phyloP scores from a whole-genome alignment of 2,888 invertebrate species.

The Drosophila trichaetosa region DNA sequence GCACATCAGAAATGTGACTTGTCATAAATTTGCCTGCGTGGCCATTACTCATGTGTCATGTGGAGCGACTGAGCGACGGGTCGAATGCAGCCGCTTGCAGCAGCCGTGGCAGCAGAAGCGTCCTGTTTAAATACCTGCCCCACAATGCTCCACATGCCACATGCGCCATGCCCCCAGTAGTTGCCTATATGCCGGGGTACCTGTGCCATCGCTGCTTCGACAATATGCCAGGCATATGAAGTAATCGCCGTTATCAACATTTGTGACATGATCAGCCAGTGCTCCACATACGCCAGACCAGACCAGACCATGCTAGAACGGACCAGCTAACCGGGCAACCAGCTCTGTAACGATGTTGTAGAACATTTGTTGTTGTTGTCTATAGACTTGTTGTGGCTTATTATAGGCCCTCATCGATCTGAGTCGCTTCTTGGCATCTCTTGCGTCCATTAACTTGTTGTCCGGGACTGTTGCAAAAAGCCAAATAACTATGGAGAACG shows the following conservation, averaged over 20 bases:
- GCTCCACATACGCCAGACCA: conserved; percentile 62
- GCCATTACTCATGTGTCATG: conserved; percentile 83
- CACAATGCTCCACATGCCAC: conserved; percentile 24
- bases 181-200: conserved; percentile 19
- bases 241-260: conserved; percentile 82
- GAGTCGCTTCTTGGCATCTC: conserved; percentile 51
- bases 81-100: conserved; percentile 57
- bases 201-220: conserved; percentile 63
- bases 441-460: conserved; percentile 27
- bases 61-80: conserved; percentile 60
- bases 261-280: conserved; percentile 77
- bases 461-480: background rate
- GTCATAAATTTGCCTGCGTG: conserved; percentile 84
- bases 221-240: conserved; percentile 81
- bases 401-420: conserved; percentile 61
- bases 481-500: conserved; percentile 32
- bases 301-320: background rate
- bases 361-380: conserved; percentile 33
- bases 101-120: conserved; percentile 36
- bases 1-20: conserved; percentile 83
- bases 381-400: conserved; percentile 43
- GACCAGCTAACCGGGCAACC: conserved; percentile 2
- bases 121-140: conserved; percentile 32
- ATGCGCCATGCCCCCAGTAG: conserved; percentile 15
- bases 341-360: conserved; percentile 22